Conservation (phyloP, 2,888 invertebrate species). For the Leistus spinibarbis region DNA sequence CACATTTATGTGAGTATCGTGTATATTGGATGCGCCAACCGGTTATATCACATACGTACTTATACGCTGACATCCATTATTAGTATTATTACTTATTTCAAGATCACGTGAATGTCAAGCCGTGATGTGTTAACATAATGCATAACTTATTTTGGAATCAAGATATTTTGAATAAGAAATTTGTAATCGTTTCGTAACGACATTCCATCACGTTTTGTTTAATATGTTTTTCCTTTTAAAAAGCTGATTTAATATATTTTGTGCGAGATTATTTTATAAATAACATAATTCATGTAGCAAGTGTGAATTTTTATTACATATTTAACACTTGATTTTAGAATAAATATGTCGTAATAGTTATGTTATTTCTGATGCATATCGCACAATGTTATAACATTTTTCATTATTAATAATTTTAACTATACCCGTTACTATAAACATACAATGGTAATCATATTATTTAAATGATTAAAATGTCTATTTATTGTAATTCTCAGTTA, state of each 20-base stretch:
- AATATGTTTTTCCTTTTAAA: not conserved
- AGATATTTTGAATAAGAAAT: conserved; percentile 1
- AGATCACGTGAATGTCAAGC: not conserved
- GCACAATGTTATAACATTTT: no score
- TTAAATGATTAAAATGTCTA: no score
- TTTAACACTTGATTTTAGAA: not conserved
- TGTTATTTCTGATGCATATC: no score
- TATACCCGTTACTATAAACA: no score
- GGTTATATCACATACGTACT: not conserved
- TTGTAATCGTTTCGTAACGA: conserved; percentile 16
- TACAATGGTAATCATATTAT: no score
- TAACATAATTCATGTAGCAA: not conserved
- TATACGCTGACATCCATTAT: not conserved
- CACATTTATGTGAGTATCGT: not conserved
- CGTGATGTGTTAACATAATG: not conserved
- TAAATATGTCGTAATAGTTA: no score
- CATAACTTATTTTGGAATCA: conserved; percentile 1
- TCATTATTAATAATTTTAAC: no score
- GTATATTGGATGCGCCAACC: not conserved
- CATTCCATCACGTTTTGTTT: conserved; percentile 29
- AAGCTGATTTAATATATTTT: not conserved
- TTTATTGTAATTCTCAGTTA: no score
- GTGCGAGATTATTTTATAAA: not conserved
- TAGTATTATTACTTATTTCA: not conserved
- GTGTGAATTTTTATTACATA: not conserved